Evolutionary conservation across 2,797 vertebrate species (phyloP).

Genomic region (Amniataba percoides): DNA sequence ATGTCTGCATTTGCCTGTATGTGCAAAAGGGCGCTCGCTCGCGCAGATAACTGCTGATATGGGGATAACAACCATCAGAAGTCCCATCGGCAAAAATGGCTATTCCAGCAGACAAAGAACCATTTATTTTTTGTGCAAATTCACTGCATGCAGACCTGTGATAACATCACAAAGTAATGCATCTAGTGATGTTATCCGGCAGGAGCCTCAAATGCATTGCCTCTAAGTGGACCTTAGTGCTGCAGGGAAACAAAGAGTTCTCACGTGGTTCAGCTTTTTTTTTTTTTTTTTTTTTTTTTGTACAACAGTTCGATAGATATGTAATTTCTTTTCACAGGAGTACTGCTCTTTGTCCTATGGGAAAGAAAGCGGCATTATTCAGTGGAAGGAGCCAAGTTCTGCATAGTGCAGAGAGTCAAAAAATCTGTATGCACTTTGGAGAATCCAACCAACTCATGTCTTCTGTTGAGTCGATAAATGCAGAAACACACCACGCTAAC

Average conservation of each 20-base stretch:
- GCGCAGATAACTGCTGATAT: slow-evolving; percentile 44
- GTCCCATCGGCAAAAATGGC: slow-evolving; percentile 46
- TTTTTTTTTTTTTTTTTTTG: too few species aligned
- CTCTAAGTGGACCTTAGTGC: slow-evolving; percentile 74
- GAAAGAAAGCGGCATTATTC: slow-evolving; percentile 73
- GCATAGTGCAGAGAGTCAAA: slow-evolving; percentile 37
- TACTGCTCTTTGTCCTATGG: slow-evolving; percentile 60
- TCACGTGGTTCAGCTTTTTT: slow-evolving; percentile 50
- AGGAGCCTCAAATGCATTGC: slow-evolving; percentile 69
- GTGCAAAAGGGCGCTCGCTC: slow-evolving; percentile 35
- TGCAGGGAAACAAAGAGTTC: slow-evolving; percentile 68
- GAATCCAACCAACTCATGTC: slow-evolving; percentile 78
- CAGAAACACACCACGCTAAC: slow-evolving; percentile 54
- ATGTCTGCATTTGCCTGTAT: slow-evolving; percentile 45
- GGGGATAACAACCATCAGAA: slow-evolving; percentile 37
- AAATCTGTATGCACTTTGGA: slow-evolving; percentile 44
- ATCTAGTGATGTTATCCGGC: slow-evolving; percentile 83
- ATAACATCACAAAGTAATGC: slow-evolving; percentile 85
- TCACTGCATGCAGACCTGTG: slow-evolving; percentile 79
- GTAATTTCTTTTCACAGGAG: slow-evolving; percentile 61
- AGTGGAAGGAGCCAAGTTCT: slow-evolving; percentile 53
- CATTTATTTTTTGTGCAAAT: slow-evolving; percentile 70
- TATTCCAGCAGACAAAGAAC: slow-evolving; percentile 65
- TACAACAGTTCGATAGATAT: slow-evolving; percentile 56
- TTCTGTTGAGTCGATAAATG: slow-evolving; percentile 43